Percentiles rank a stretch among this genome's conserved stretches.
Evolutionary conservation across 2,797 vertebrate species (phyloP).

Genomic region (Propithecus perrieri): DNA sequence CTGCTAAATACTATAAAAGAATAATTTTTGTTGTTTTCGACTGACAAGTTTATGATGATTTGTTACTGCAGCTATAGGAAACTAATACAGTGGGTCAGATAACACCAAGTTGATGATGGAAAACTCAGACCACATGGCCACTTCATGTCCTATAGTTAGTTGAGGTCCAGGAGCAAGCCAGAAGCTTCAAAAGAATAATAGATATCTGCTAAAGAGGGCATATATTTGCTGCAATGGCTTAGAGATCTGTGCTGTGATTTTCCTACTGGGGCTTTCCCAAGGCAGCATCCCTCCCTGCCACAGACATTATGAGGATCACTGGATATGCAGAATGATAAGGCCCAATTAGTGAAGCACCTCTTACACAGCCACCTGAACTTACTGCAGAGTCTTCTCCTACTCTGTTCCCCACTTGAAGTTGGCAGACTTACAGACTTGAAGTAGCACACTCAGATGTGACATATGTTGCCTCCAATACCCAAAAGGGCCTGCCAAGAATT

Average conservation of each 20-base stretch:
- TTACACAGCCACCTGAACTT: not conserved
- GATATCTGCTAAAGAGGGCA: not conserved
- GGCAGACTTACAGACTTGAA: not conserved
- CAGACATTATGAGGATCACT: not conserved
- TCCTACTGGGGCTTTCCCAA: too few relatives aligned
- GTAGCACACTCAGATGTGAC: not conserved
- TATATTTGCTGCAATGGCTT: not conserved
- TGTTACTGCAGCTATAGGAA: not conserved
- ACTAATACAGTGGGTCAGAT: not conserved
- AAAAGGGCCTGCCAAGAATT: not conserved
- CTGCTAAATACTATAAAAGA: not conserved
- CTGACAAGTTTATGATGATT: not conserved
- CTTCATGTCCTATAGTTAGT: too few relatives aligned
- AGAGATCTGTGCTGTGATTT: not conserved
- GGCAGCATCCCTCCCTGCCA: not conserved
- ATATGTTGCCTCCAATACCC: not conserved
- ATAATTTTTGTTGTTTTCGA: not conserved
- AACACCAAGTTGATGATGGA: not conserved
- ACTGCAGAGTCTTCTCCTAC: not conserved
- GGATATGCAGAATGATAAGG: not conserved
- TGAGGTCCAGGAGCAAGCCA: not conserved
- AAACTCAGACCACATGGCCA: not conserved
- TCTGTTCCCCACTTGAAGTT: not conserved
- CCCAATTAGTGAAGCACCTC: not conserved
- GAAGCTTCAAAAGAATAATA: not conserved